Evolutionary conservation across 1,140 invertebrate genomes (phyloP), one percentile per base, ranked within the genome.

Genomic region (Eriocheir sinensis): DNA sequence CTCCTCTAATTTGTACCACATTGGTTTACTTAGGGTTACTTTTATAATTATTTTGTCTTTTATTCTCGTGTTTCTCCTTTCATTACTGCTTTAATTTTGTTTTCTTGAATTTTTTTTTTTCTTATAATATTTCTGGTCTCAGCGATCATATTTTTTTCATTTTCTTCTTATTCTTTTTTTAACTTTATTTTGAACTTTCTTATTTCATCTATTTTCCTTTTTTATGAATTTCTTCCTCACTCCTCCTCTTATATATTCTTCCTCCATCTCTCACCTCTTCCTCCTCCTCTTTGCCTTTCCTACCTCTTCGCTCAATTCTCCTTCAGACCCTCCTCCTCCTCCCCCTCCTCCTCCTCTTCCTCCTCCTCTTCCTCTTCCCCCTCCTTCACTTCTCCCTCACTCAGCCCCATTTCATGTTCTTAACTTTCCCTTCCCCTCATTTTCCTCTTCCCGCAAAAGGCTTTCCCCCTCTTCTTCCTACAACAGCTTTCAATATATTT

Each of bases 351-450:
- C 60, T n/a, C n/a, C 60, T 8, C 15, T 48, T 15, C 44, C 44
- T 72, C 60, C 60, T 72, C 15, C 44, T 15, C 21, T 72, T n/a
- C 60, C 60, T n/a, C n/a, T n/a, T 21, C 27, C 21, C 53, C 21
- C 21, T 21, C 21, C 53, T 21, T 72, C 53, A 9, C 21, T 21
- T 21, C 21, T 21, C 21, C 21, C 53, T 21, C n/a, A 21, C 60
- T n/a, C 60, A 6, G 27, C 60, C 60, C 60, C 60, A 72, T 72
- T 72, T 72, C 60, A n/a, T 72, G 60, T 72, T 72, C 60, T 72
- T 72, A 72, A 72, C 60, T 72, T 72, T 72, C 60, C 60, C 27
- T 72, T 72, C 60, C 60, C 60, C 60, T 72, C 60, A 72, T 72
- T 72, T 72, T 72, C 60, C 60, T 72, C 60, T 21, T n/a, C 60